A percentile compares a stretch with the other conserved stretches of the same genome.
These are phyloP conservation scores for Eumeta japonica DNA, from an alignment of 1,140 invertebrate genomes.

Conservation along the genomic window DNA sequence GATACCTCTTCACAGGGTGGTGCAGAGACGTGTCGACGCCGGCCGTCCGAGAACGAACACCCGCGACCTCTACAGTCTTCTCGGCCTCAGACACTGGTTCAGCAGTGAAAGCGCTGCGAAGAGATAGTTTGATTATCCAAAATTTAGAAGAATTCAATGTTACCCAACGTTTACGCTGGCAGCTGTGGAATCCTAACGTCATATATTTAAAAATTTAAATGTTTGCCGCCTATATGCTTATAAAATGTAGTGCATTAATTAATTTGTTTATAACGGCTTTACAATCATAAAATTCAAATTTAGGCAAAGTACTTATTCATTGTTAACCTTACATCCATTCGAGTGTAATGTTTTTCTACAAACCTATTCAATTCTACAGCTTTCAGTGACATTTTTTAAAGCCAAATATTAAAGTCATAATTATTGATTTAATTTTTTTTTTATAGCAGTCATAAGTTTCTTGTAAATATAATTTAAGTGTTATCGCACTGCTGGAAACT, in stretches of 20 bases:
- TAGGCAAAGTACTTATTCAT: too few relatives aligned
- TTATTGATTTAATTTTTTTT: slow-evolving; percentile 36
- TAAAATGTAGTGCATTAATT: too few relatives aligned
- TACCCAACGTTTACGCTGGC: slow-evolving; percentile 54
- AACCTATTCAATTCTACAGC: slow-evolving; percentile 36
- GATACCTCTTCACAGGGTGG: slow-evolving; percentile 17
- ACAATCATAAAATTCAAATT: too few relatives aligned
- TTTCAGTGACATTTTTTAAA: slow-evolving; percentile 55
- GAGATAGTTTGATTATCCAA: slow-evolving; percentile 35
- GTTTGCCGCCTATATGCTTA: too few relatives aligned
- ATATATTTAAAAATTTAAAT: too few relatives aligned
- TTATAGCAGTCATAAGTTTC: slow-evolving; percentile 43
- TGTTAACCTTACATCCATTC: too few relatives aligned
- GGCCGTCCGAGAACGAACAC: slow-evolving; percentile 27
- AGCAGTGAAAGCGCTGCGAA: slow-evolving; percentile 45
- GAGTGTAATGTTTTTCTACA: too few relatives aligned
- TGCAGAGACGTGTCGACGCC: slow-evolving; percentile 25
- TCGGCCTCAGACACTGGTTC: slow-evolving; percentile 48
- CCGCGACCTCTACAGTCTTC: slow-evolving; percentile 45
- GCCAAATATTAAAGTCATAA: slow-evolving; percentile 57
- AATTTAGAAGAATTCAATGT: slow-evolving; percentile 42
- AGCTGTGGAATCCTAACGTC: slow-evolving; percentile 33
- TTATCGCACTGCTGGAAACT: slow-evolving; percentile 36
- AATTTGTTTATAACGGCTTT: too few relatives aligned
- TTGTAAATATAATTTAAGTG: slow-evolving; percentile 44